Evolutionary conservation across 1,140 invertebrate species (phyloP).

Genomic region (Drosophila virilis): DNA sequence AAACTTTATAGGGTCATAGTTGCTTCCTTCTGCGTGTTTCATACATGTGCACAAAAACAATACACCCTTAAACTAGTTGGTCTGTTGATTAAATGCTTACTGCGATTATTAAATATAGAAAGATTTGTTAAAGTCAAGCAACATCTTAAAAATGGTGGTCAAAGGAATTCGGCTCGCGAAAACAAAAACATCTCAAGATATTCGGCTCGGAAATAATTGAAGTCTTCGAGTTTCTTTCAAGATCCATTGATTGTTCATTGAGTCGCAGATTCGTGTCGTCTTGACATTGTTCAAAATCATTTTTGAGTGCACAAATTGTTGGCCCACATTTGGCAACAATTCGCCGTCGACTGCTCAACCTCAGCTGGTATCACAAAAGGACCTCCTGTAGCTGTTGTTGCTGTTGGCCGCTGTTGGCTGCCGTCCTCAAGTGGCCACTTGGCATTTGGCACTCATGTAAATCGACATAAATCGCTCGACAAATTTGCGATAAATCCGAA

Average conservation of each 20-base stretch:
- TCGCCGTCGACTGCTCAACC: slow-evolving; percentile 17
- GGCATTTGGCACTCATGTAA: slow-evolving; percentile 79
- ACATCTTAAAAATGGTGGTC: too few relatives aligned
- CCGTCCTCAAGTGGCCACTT: slow-evolving; percentile 71
- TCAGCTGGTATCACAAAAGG: slow-evolving; percentile 26
- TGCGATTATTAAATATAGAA: too few relatives aligned
- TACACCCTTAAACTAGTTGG: too few relatives aligned
- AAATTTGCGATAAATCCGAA: slow-evolving; percentile 80
- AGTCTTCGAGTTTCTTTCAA: slow-evolving; percentile 1
- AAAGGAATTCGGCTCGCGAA: too few relatives aligned
- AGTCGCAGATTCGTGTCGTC: neutral
- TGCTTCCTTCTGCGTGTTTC: too few relatives aligned
- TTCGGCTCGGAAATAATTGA: neutral
- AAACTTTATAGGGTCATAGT: too few relatives aligned
- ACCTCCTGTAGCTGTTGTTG: slow-evolving; percentile 14
- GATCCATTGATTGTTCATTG: neutral
- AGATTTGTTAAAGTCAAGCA: too few relatives aligned
- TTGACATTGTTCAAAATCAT: slow-evolving; percentile 12
- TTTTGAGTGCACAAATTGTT: slow-evolving; percentile 16
- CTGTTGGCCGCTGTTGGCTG: slow-evolving; percentile 22
- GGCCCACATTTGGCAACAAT: slow-evolving; percentile 19
- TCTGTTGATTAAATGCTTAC: too few relatives aligned
- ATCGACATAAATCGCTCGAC: slow-evolving; percentile 76
- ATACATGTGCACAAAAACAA: too few relatives aligned
- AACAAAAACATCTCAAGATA: too few relatives aligned